These are phyloP conservation scores for Cottus gobio DNA, from an alignment of 2,113 vertebrate species.

Conservation along the genomic window DNA sequence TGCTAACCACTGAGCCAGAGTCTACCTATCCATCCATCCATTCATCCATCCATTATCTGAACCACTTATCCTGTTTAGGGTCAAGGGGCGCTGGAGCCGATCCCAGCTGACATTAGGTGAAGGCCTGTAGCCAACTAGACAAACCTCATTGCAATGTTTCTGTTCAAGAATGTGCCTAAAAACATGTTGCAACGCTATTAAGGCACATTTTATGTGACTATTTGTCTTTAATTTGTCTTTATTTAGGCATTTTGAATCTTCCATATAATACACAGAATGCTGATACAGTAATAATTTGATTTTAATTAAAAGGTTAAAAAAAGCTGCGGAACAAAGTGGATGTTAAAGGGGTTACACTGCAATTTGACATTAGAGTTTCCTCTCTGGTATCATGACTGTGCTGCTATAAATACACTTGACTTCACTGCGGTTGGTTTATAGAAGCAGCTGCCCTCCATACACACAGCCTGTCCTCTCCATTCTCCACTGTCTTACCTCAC, in stretches of 20 bases:
- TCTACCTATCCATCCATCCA: no score
- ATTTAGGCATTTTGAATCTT: neutral
- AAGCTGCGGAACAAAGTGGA: neutral
- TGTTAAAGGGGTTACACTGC: conserved; percentile 4
- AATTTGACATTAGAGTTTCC: neutral
- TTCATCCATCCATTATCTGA: no score
- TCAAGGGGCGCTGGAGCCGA: no score
- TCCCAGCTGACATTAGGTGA: no score
- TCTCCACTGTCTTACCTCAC: conserved; percentile 49
- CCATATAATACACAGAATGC: no score
- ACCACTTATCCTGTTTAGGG: no score
- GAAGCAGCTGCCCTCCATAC: conserved; percentile 46
- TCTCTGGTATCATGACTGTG: conserved; percentile 8
- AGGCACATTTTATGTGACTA: neutral
- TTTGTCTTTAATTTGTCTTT: neutral
- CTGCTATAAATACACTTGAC: conserved; percentile 49
- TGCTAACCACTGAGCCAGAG: no score
- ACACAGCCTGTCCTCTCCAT: conserved; percentile 8
- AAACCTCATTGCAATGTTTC: neutral
- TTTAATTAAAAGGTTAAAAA: neutral
- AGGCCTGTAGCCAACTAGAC: no score
- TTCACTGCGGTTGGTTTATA: conserved; percentile 53
- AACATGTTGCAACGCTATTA: neutral
- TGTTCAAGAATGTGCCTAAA: neutral
- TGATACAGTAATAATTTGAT: neutral